Conservation (phyloP, 2,797 vertebrate genomes). For the Esox lucius region DNA sequence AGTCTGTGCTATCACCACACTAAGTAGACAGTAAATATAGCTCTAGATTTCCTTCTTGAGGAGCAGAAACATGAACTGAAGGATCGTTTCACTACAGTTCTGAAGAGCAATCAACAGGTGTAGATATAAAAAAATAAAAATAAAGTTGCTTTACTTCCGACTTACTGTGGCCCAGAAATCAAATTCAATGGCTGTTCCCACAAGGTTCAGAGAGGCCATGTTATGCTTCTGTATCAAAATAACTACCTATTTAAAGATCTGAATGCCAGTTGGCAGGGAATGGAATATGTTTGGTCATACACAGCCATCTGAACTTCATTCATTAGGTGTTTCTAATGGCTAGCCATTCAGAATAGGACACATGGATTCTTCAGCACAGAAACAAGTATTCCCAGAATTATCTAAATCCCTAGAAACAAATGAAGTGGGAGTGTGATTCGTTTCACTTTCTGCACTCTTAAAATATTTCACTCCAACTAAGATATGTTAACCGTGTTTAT, state of each 20-base stretch:
- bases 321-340: neutral
- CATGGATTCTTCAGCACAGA: neutral
- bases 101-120: slow-evolving; percentile 6
- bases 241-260: slow-evolving; percentile 69
- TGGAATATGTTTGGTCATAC: neutral
- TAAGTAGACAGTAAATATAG: too few species aligned
- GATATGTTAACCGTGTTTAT: neutral
- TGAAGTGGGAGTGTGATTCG: neutral
- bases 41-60: neutral
- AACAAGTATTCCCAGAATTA: neutral
- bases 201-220: slow-evolving; percentile 15
- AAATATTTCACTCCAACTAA: neutral
- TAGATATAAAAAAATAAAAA: neutral
- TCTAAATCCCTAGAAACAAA: neutral
- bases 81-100: neutral
- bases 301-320: slow-evolving; percentile 27
- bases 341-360: neutral
- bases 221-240: slow-evolving; percentile 66
- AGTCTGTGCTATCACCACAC: neutral
- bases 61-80: neutral
- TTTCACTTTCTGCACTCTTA: neutral
- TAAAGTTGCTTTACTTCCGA: slow-evolving; percentile 17
- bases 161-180: slow-evolving; percentile 48
- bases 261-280: slow-evolving; percentile 34
- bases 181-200: slow-evolving; percentile 38